Conservation (phyloP, 2,113 vertebrate species). For the Octodon degus region DNA sequence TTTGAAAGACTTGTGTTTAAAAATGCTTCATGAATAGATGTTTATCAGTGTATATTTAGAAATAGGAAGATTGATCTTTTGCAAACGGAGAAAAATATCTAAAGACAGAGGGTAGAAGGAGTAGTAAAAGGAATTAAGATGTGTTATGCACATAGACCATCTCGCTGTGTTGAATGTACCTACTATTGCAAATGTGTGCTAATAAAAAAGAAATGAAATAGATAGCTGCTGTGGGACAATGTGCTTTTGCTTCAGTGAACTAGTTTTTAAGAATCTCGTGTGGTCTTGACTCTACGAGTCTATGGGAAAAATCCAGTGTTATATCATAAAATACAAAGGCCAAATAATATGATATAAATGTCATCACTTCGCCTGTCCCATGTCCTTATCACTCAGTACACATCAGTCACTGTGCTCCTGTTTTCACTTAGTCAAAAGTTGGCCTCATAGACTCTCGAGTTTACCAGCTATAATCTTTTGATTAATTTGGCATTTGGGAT, state of each 20-base stretch:
- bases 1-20: slow-evolving; percentile 3
- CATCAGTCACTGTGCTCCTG: not conserved
- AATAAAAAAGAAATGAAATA: not conserved
- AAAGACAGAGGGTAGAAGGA: not conserved
- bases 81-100: not conserved
- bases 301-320: not conserved
- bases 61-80: not conserved
- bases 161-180: not conserved
- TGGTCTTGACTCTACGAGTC: not conserved
- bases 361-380: not conserved
- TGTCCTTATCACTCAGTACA: not conserved
- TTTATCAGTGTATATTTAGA: not conserved
- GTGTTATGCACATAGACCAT: not conserved
- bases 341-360: not conserved
- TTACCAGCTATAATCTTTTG: not conserved
- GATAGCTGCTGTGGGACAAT: not conserved
- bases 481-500: not conserved
- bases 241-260: not conserved
- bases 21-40: not conserved
- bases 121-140: not conserved
- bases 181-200: not conserved
- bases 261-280: slow-evolving; percentile 25
- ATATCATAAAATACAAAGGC: not conserved
- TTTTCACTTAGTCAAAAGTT: not conserved
- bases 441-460: not conserved